phyloP scores from a whole-genome alignment of 2,797 vertebrate genomes.

The Discoglossus pictus region DNA sequence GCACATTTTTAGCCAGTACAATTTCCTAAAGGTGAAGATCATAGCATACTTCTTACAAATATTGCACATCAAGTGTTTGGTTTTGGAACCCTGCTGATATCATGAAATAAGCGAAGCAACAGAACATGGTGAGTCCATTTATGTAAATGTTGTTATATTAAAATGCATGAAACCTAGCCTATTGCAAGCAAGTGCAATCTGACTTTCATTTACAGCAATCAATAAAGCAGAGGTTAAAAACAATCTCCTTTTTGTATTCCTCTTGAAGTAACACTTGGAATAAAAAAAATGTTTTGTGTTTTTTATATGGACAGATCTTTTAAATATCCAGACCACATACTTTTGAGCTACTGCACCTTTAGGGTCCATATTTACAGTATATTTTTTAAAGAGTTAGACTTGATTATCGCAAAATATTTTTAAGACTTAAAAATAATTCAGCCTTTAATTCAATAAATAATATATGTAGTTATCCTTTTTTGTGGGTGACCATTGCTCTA shows the following conservation, averaged over 20 bases:
- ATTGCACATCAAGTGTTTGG: slow-evolving; percentile 3
- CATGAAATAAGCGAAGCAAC: slow-evolving; percentile 25
- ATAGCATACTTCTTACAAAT: slow-evolving; percentile 4
- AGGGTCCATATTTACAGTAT: too few relatives aligned
- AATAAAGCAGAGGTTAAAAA: slow-evolving; percentile 36
- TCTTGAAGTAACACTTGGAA: slow-evolving; percentile 32
- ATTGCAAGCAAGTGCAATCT: slow-evolving; percentile 22
- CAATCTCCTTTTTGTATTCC: slow-evolving; percentile 27
- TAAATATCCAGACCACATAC: background rate
- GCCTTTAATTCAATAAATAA: too few relatives aligned
- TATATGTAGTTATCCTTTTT: too few relatives aligned
- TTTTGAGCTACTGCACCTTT: too few relatives aligned
- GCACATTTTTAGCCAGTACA: background rate
- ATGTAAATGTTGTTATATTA: slow-evolving; percentile 29
- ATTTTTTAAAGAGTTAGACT: too few relatives aligned
- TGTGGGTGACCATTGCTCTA: too few relatives aligned
- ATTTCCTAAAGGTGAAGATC: slow-evolving; percentile 8
- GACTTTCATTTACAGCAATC: slow-evolving; percentile 46
- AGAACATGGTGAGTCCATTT: slow-evolving; percentile 36
- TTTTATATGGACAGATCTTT: slow-evolving; percentile 15
- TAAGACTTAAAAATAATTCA: too few relatives aligned
- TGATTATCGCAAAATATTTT: too few relatives aligned
- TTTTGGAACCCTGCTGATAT: slow-evolving; percentile 31
- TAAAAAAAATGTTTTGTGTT: slow-evolving; percentile 16
- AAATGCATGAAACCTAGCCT: slow-evolving; percentile 42